phyloP scores from a whole-genome alignment of 92 coral and sea anemone genomes.

The Paragorgia papillata region DNA sequence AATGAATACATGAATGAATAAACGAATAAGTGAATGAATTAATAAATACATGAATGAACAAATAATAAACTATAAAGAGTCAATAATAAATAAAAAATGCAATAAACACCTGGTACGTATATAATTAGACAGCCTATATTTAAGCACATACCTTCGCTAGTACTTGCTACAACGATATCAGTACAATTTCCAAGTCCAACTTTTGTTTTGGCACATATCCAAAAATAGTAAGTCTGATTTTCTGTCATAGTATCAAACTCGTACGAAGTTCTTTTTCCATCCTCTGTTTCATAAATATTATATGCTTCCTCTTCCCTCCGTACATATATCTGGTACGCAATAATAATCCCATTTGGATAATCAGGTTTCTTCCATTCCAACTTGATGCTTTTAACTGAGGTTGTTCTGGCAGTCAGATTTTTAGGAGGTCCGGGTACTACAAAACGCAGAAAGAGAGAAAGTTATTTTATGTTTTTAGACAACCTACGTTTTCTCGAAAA shows the following conservation, averaged over 20 bases:
- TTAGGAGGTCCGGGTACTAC: slow-evolving; percentile 94
- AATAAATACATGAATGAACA: background rate
- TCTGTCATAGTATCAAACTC: slow-evolving; percentile 60
- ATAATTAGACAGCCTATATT: too few relatives aligned
- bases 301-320: slow-evolving; percentile 42
- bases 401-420: slow-evolving; percentile 74
- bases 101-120: too few relatives aligned
- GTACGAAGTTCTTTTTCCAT: slow-evolving; percentile 65
- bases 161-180: slow-evolving; percentile 53
- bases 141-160: slow-evolving; percentile 21
- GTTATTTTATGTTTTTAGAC: too few relatives aligned
- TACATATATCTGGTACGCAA: slow-evolving; percentile 67
- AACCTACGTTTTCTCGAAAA: too few relatives aligned
- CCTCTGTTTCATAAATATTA: slow-evolving; percentile 17
- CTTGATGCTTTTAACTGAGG: slow-evolving; percentile 74
- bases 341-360: slow-evolving; percentile 88
- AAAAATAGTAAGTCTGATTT: slow-evolving; percentile 73
- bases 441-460: background rate
- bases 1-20: background rate
- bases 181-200: slow-evolving; percentile 81
- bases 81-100: background rate
- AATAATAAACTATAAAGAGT: background rate
- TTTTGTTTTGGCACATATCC: slow-evolving; percentile 86
- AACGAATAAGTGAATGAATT: background rate
- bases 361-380: slow-evolving; percentile 83